These are phyloP conservation scores for Crematogaster levior DNA, from an alignment of 2,888 invertebrate genomes.

Conservation along the genomic window DNA sequence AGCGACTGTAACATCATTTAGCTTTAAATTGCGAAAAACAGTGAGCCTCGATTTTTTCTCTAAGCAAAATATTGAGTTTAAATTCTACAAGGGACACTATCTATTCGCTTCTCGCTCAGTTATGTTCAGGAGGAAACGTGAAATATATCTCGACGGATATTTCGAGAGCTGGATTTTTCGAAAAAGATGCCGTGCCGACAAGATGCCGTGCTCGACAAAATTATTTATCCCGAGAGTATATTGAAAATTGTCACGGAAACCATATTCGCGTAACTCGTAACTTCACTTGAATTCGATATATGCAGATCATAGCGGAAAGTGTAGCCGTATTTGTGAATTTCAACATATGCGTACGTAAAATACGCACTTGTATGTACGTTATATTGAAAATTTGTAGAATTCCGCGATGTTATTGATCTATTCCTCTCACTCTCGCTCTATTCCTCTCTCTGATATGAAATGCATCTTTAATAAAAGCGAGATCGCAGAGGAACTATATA, in stretches of 20 bases:
- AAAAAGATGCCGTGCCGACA: neutral
- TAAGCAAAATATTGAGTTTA: neutral
- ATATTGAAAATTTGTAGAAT: conserved; percentile 28
- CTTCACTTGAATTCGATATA: neutral
- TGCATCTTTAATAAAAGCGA: conserved; percentile 9
- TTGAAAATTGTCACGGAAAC: too few species aligned
- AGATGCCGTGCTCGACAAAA: neutral
- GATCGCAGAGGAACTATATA: neutral
- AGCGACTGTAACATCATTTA: neutral
- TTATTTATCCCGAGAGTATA: conserved; percentile 66
- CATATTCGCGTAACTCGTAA: conserved; percentile 45
- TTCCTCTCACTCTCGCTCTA: neutral
- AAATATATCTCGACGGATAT: neutral
- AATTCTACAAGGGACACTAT: neutral
- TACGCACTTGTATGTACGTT: neutral
- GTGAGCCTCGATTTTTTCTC: neutral
- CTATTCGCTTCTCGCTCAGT: neutral
- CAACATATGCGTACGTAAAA: neutral
- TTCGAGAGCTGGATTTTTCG: conserved; percentile 3
- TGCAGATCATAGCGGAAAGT: neutral
- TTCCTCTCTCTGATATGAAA: neutral
- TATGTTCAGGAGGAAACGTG: neutral
- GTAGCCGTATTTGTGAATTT: neutral
- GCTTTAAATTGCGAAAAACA: neutral
- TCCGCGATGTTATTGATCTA: neutral